These are phyloP conservation scores for Pheosia gnoma DNA, from an alignment of 2,888 invertebrate genomes.

Conservation along the genomic window DNA sequence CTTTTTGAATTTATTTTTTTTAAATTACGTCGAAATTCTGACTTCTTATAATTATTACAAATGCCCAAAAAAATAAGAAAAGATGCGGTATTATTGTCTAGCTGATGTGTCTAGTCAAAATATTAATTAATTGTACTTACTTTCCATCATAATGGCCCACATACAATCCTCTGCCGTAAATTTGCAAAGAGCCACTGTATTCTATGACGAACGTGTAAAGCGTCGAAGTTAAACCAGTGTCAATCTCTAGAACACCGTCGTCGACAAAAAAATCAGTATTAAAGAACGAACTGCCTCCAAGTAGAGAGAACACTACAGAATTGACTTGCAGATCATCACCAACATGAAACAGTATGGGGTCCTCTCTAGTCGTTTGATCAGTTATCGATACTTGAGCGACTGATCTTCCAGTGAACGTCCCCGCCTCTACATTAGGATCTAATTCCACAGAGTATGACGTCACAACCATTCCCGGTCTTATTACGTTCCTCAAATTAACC, in stretches of 20 bases:
- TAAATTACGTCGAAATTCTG: too few relatives aligned
- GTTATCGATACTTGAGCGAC: slow-evolving; percentile 44
- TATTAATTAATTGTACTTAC: background rate
- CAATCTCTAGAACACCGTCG: slow-evolving; percentile 1
- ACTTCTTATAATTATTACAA: too few relatives aligned
- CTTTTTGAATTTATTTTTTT: too few relatives aligned
- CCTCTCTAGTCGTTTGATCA: slow-evolving; percentile 43
- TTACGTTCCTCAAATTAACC: slow-evolving; percentile 31
- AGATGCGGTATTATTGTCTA: too few relatives aligned
- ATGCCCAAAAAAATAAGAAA: too few relatives aligned
- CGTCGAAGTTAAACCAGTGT: background rate
- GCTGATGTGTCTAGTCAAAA: too few relatives aligned
- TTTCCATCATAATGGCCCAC: slow-evolving; percentile 3
- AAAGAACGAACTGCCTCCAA: background rate
- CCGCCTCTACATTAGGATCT: slow-evolving; percentile 37
- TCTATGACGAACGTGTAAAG: slow-evolving; percentile 3
- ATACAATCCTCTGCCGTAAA: slow-evolving; percentile 6
- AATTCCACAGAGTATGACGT: slow-evolving; percentile 50
- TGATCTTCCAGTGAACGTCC: slow-evolving; percentile 50
- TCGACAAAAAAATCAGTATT: background rate
- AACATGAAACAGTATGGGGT: slow-evolving; percentile 28
- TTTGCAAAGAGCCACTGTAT: background rate
- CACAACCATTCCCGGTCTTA: slow-evolving; percentile 58
- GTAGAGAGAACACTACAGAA: background rate
- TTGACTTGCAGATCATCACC: slow-evolving; percentile 1